phyloP scores from a whole-genome alignment of 1,140 invertebrate genomes.

The Daktulosphaira vitifoliae region DNA sequence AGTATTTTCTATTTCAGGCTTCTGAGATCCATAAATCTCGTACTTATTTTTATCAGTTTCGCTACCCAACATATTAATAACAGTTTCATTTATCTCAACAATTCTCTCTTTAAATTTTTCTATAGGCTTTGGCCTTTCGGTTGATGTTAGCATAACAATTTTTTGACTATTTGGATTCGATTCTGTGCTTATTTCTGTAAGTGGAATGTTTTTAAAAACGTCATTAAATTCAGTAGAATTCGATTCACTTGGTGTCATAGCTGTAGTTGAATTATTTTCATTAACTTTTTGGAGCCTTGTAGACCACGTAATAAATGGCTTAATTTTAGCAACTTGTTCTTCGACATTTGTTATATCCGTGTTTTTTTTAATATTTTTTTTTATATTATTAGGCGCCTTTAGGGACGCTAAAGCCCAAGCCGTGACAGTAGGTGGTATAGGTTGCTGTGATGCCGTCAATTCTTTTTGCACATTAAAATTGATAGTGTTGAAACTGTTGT shows the following conservation, averaged over 20 bases:
- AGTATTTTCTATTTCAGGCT: slow-evolving; percentile 14
- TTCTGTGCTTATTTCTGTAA: background rate
- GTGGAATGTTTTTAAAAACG: background rate
- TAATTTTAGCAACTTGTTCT: slow-evolving; percentile 30
- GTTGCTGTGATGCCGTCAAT: background rate
- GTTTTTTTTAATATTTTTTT: slow-evolving; percentile 4
- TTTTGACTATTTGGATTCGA: too few species aligned
- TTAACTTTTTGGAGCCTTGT: slow-evolving; percentile 35
- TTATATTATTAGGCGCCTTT: slow-evolving; percentile 20
- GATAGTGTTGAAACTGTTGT: slow-evolving; percentile 4
- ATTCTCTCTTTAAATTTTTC: too few species aligned
- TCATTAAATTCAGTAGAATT: background rate
- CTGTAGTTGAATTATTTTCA: slow-evolving; percentile 7
- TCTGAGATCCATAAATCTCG: slow-evolving; percentile 23
- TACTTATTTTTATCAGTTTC: slow-evolving; percentile 29
- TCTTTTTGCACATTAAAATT: slow-evolving; percentile 2
- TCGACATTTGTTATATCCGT: background rate
- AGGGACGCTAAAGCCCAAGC: slow-evolving; percentile 34
- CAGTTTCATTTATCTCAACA: background rate
- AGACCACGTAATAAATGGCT: slow-evolving; percentile 37
- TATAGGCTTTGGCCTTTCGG: too few species aligned
- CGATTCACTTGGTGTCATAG: background rate
- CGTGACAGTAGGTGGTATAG: slow-evolving; percentile 29
- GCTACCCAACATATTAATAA: background rate
- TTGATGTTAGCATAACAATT: too few species aligned